phyloP scores from a whole-genome alignment of 1,140 invertebrate genomes.

The Drosophila watanabei region DNA sequence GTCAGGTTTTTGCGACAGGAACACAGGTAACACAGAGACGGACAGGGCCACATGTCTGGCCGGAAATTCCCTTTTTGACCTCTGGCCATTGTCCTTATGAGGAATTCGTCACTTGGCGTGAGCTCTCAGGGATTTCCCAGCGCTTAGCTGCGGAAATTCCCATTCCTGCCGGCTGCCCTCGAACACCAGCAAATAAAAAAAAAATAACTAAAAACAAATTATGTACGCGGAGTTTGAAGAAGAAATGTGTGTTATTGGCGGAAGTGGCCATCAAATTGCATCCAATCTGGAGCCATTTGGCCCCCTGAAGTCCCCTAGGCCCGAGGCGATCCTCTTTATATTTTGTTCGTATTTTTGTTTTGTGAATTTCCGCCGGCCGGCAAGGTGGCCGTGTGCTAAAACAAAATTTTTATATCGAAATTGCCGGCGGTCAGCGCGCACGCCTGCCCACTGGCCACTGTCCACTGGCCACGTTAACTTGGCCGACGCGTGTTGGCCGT shows the following conservation, averaged over 20 bases:
- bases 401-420: conserved; percentile 68
- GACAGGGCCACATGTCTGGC: conserved; percentile 57
- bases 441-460: conserved; percentile 63
- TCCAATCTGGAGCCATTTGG: conserved; percentile 57
- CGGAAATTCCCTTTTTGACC: conserved; percentile 74
- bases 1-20: conserved; percentile 33
- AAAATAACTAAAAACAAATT: neutral
- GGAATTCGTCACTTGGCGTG: conserved; percentile 78
- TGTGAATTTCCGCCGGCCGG: conserved; percentile 64
- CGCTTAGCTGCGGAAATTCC: conserved; percentile 66
- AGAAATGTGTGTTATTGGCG: conserved; percentile 65
- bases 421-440: conserved; percentile 60
- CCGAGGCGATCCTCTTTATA: neutral
- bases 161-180: conserved; percentile 6
- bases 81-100: conserved; percentile 56
- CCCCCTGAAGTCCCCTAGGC: neutral
- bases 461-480: conserved; percentile 34
- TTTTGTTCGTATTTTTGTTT: conserved; percentile 12
- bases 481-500: conserved; percentile 73
- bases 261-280: conserved; percentile 61
- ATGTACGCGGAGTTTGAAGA: conserved; percentile 36
- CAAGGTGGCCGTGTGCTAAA: conserved; percentile 79
- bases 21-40: conserved; percentile 26
- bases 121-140: conserved; percentile 64
- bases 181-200: conserved; percentile 1